Evolutionary conservation across 2,797 vertebrate species (phyloP).

Genomic region (Cyclopterus lumpus): DNA sequence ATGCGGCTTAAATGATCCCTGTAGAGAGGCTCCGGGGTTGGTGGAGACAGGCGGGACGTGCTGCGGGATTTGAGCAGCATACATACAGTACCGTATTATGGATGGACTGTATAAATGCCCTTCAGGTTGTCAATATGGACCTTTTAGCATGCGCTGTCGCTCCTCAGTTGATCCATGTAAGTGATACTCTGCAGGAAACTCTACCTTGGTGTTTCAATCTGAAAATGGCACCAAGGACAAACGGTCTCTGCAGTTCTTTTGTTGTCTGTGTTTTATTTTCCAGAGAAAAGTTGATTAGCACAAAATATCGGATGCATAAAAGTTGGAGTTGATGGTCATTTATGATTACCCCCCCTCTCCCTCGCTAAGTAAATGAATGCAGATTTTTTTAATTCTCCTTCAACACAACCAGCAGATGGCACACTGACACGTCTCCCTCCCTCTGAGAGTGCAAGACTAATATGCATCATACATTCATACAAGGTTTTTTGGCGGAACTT

Average conservation of each 20-base stretch:
- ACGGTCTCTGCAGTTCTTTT: conserved; percentile 29
- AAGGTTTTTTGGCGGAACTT: conserved; percentile 3
- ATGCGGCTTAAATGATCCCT: not conserved
- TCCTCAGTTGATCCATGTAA: conserved; percentile 59
- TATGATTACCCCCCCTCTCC: not conserved
- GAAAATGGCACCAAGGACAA: conserved; percentile 64
- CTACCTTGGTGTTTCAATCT: conserved; percentile 53
- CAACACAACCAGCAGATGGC: conserved; percentile 69
- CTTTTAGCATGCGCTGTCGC: conserved; percentile 38
- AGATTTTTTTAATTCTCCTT: conserved; percentile 3
- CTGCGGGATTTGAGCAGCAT: conserved; percentile 28
- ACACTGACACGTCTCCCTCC: conserved; percentile 27
- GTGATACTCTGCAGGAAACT: conserved; percentile 63
- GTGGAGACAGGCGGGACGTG: conserved; percentile 10
- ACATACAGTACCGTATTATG: not conserved
- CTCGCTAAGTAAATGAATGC: not conserved
- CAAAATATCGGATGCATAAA: not conserved
- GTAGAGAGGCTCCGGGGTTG: not conserved
- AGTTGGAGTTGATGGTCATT: not conserved
- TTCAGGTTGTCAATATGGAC: conserved; percentile 40
- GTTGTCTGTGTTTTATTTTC: not conserved
- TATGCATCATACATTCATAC: not conserved
- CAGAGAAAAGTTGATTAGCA: not conserved
- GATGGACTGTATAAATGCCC: conserved; percentile 30
- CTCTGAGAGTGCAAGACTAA: not conserved